Evolutionary conservation across 2,113 vertebrate species (phyloP).

Genomic region (Oryzias woworae): DNA sequence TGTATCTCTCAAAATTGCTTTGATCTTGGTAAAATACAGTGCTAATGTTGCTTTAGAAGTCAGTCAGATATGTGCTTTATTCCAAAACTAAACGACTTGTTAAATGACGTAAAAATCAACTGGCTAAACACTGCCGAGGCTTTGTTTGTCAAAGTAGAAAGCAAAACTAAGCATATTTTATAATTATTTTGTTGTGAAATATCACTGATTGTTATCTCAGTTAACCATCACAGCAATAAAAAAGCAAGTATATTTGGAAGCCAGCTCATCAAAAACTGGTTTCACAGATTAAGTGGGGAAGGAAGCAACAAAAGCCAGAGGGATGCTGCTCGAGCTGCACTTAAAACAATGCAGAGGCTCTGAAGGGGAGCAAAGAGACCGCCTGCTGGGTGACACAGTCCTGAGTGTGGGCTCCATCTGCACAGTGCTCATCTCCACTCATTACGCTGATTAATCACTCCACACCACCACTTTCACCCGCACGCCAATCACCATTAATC

Average conservation of each 20-base stretch:
- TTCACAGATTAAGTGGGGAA: slow-evolving; percentile 25
- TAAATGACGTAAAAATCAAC: not conserved
- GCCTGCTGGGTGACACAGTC: slow-evolving; percentile 65
- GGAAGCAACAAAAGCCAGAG: slow-evolving; percentile 14
- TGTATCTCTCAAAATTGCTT: too few relatives aligned
- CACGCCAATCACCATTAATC: slow-evolving; percentile 72
- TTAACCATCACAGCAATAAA: slow-evolving; percentile 10
- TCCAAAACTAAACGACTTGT: not conserved
- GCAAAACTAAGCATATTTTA: not conserved
- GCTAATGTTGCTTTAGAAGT: not conserved
- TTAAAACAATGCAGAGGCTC: slow-evolving; percentile 32
- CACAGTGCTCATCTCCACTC: slow-evolving; percentile 68
- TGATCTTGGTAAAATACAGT: too few relatives aligned
- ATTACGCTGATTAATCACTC: slow-evolving; percentile 74
- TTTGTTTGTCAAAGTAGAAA: not conserved
- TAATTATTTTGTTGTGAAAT: slow-evolving; percentile 19
- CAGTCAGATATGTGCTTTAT: not conserved
- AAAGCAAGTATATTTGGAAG: slow-evolving; percentile 14
- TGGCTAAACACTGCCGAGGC: not conserved
- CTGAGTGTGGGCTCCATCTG: slow-evolving; percentile 69
- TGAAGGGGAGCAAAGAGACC: slow-evolving; percentile 49
- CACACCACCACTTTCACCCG: slow-evolving; percentile 66
- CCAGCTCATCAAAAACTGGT: slow-evolving; percentile 21
- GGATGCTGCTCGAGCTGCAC: slow-evolving; percentile 36
- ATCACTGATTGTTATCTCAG: slow-evolving; percentile 13